Evolutionary conservation across 2,888 invertebrate genomes (phyloP), one percentile per base, ranked within the genome.

Genomic region (Yponomeuta malinellus): DNA sequence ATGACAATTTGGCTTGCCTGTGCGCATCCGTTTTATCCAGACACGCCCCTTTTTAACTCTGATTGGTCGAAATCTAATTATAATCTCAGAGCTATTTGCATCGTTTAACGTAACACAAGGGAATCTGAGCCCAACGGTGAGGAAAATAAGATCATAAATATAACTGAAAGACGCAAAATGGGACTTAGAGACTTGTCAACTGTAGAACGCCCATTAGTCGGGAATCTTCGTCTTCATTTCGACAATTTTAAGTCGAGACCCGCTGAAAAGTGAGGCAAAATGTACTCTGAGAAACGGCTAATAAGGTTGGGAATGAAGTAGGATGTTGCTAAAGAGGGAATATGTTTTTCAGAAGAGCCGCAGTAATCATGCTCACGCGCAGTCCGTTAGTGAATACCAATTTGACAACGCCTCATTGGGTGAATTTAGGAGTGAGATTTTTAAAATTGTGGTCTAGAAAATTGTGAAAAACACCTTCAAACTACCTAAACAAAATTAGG

Each of bases 11-110:
- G 52, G 52, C 52, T 15, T 52, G 52, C 52, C 12, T 52, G 15
- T 73, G 83, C 85, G 87, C 84, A 82, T 78, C 77, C 77, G 76
- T 72, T 74, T 72, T 71, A 70, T 69, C 70, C 73, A 37, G 78
- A 74, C 85, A 85, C 91, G 89, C 91, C 91, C 81, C 80, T 81
- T 73, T 81, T 73, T 43, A 70, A 74, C 77, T 78, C 83, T 77
- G 79, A 92, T 92, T 92, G 91, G 91, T 82, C 81, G 79, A 82
- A 76, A 79, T 84, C 89, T 90, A 91, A 92, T 91, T 91, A 90
- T 90, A 90, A 83, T 84, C 83, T 79, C 82, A 81, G 75, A 87
- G 88, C 90, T 90, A 91, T 91, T 91, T 90, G 89, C 88, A 91
- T 87, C 89, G 82, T 88, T 91, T 90, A 90, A 86, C 72, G 59